Conservation (phyloP, 1,140 invertebrate species). For the Drosophila nasuta region DNA sequence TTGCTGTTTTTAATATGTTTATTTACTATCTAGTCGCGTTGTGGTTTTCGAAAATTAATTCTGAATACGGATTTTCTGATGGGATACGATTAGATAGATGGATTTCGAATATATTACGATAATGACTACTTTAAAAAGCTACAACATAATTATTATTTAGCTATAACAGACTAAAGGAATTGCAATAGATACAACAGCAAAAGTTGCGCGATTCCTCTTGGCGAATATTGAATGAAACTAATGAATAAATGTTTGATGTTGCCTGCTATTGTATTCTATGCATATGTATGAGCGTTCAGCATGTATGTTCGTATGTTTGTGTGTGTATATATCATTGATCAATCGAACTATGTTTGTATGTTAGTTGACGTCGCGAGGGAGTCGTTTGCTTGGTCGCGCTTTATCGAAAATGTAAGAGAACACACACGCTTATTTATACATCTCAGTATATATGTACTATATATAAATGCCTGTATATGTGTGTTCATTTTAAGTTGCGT, state of each 20-base stretch:
- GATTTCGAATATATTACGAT: slow-evolving; percentile 1
- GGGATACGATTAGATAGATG: slow-evolving; percentile 7
- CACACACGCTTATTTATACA: slow-evolving; percentile 8
- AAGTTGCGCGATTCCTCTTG: background rate
- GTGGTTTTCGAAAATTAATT: background rate
- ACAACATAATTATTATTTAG: slow-evolving; percentile 6
- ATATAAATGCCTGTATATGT: background rate
- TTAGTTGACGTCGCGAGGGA: slow-evolving; percentile 12
- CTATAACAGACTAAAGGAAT: background rate
- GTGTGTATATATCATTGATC: slow-evolving; percentile 20
- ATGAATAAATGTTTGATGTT: slow-evolving; percentile 9
- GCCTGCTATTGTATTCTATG: background rate
- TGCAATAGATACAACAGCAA: background rate
- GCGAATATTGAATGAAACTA: background rate
- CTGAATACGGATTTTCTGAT: background rate
- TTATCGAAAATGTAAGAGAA: slow-evolving; percentile 9
- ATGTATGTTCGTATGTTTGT: slow-evolving; percentile 9
- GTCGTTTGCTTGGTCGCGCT: slow-evolving; percentile 6
- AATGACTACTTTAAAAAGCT: background rate
- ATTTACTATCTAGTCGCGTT: slow-evolving; percentile 1
- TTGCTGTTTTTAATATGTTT: background rate
- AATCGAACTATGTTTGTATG: slow-evolving; percentile 30
- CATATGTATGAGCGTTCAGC: background rate
- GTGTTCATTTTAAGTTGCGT: slow-evolving; percentile 18
- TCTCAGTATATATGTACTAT: background rate